phyloP scores from a whole-genome alignment of 1,140 invertebrate species.

The Eumaeus atala region DNA sequence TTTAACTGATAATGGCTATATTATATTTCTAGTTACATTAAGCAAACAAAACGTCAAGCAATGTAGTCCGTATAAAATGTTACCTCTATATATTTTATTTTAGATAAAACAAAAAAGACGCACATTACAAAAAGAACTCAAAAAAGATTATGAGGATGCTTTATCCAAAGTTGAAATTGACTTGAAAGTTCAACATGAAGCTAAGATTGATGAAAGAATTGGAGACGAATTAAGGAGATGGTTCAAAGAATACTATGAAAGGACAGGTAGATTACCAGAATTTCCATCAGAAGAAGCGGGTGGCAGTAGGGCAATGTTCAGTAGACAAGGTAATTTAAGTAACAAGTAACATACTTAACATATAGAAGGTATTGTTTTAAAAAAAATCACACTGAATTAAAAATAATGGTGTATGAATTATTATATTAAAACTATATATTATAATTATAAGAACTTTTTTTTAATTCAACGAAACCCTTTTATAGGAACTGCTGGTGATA shows the following conservation, averaged over 20 bases:
- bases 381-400: no score
- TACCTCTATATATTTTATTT: no score
- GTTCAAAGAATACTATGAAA: slow-evolving; percentile 85
- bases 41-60: no score
- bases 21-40: no score
- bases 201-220: slow-evolving; percentile 86
- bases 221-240: slow-evolving; percentile 89
- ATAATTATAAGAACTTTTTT: no score
- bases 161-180: slow-evolving; percentile 75
- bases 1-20: no score
- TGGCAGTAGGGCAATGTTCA: slow-evolving; percentile 88
- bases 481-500: slow-evolving; percentile 77
- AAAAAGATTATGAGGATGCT: slow-evolving; percentile 77
- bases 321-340: slow-evolving; percentile 83
- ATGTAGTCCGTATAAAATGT: no score
- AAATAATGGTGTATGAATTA: no score
- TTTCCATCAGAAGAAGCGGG: slow-evolving; percentile 92
- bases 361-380: no score
- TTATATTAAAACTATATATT: slow-evolving; percentile 5
- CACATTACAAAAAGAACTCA: slow-evolving; percentile 76
- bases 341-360: no score
- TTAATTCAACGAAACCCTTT: no score
- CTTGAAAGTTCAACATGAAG: slow-evolving; percentile 78
- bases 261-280: slow-evolving; percentile 92
- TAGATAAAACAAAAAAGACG: slow-evolving; percentile 76